A percentile compares a stretch with the other conserved stretches of the same genome.
Conservation (phyloP, 2,113 vertebrate genomes). For the Excalfactoria chinensis region DNA sequence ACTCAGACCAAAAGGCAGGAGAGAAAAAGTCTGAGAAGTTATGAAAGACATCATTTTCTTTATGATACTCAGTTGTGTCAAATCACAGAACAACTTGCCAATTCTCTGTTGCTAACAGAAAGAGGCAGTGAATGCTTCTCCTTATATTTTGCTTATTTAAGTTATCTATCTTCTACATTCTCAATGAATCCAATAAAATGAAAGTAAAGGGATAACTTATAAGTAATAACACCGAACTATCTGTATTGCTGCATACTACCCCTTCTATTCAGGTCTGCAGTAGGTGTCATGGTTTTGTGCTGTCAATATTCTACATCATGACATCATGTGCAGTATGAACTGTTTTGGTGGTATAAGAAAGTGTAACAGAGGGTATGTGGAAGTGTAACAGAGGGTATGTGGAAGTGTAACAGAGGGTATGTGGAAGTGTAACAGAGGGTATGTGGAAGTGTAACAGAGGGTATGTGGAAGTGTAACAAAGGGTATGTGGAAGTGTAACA, state of each 20-base stretch:
- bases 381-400: too few species aligned
- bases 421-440: too few species aligned
- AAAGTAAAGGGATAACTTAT: not conserved
- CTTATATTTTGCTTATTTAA: not conserved
- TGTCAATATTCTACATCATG: too few species aligned
- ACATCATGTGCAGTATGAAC: too few species aligned
- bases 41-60: not conserved
- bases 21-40: not conserved
- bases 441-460: too few species aligned
- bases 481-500: too few species aligned
- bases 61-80: not conserved
- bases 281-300: too few species aligned
- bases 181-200: not conserved
- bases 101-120: not conserved
- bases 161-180: not conserved
- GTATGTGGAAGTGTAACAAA: too few species aligned
- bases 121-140: not conserved
- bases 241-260: not conserved
- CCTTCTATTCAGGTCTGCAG: not conserved
- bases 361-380: too few species aligned
- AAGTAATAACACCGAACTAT: not conserved
- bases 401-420: too few species aligned
- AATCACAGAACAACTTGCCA: not conserved
- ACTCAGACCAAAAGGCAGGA: not conserved
- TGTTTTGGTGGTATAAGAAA: too few species aligned